Evolutionary conservation across 2,888 invertebrate genomes (phyloP), one percentile per base, ranked within the genome.

Genomic region (Drosophila diplacantha): DNA sequence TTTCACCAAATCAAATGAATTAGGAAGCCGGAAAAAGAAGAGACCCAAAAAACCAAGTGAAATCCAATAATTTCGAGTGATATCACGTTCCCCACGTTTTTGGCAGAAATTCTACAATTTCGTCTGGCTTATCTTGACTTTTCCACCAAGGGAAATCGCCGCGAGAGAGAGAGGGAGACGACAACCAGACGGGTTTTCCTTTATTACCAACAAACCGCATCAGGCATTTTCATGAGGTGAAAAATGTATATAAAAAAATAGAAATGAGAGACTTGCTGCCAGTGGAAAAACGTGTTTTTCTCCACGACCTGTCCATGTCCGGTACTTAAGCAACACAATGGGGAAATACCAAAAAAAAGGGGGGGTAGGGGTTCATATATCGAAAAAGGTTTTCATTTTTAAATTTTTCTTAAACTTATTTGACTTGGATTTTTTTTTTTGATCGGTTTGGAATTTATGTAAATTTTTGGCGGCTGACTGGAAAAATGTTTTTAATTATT

Each of bases 281-380:
- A 58, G 61, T 51, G 16, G 51, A 49, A 37, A 77, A 77, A 77
- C 77, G 74, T 78, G 77, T 77, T 77, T 77, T 51, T 61, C 66
- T 67, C 55, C 44, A 67, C 72, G 75, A 75, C 72, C 73, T 75
- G 78, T 81, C 78, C 72, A 75, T 78, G 81, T 81, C 78, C 75
- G 81, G 78, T 75, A 69, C 72, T 77, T 73, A 67, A 73, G 62
- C 63, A 77, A 77, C 80, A 73, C 80, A 73, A 71, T 80, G 71
- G 49, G 51, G 52, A 66, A 59, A 46, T 49, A 38, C 57, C 34
- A 41, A 57, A 31, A 22, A n/a, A 47, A n/a, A 11, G 38, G 38
- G 43, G 38, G 38, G 43, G 53, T 31, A 31, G 35, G 56, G 43
- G 57, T 22, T 26, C 56, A 39, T 16, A 31, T 16, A 53, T 61